phyloP scores from a whole-genome alignment of 1,140 invertebrate species.

The Drosophila quadrilineata region DNA sequence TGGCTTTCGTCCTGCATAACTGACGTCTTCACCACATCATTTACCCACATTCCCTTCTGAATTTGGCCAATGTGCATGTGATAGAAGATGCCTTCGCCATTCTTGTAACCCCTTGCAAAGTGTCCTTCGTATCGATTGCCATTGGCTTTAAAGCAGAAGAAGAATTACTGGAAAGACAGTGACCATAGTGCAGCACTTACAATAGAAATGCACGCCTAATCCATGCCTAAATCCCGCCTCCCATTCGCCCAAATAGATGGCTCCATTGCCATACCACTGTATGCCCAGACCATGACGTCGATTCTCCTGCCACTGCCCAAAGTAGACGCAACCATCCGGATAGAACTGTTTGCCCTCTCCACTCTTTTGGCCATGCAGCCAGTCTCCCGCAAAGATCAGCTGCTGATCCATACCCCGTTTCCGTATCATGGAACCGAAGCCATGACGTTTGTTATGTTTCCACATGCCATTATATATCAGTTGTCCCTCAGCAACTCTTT shows the following conservation, averaged over 20 bases:
- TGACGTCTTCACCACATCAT: constrained; percentile 81
- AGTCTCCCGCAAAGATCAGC: constrained; percentile 82
- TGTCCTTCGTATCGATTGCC: constrained; percentile 84
- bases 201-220: constrained; percentile 78
- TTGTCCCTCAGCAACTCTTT: constrained; percentile 48
- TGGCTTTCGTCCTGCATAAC: constrained; percentile 80
- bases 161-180: background rate
- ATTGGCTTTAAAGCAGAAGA: constrained; percentile 74
- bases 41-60: constrained; percentile 83
- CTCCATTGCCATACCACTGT: constrained; percentile 82
- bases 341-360: constrained; percentile 81
- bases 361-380: constrained; percentile 82
- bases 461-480: constrained; percentile 84
- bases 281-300: constrained; percentile 85
- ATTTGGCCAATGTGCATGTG: constrained; percentile 84
- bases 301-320: constrained; percentile 82
- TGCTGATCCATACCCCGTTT: constrained; percentile 46
- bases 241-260: constrained; percentile 83
- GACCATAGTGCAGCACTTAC: constrained; percentile 24
- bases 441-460: constrained; percentile 82
- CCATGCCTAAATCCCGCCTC: constrained; percentile 78
- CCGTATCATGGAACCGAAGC: constrained; percentile 70
- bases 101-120: constrained; percentile 83
- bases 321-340: constrained; percentile 66
- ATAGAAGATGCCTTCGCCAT: constrained; percentile 84